A percentile compares a stretch with the other conserved stretches of the same genome.
phyloP scores from a whole-genome alignment of 1,140 invertebrate species.

The Halesus radiatus region DNA sequence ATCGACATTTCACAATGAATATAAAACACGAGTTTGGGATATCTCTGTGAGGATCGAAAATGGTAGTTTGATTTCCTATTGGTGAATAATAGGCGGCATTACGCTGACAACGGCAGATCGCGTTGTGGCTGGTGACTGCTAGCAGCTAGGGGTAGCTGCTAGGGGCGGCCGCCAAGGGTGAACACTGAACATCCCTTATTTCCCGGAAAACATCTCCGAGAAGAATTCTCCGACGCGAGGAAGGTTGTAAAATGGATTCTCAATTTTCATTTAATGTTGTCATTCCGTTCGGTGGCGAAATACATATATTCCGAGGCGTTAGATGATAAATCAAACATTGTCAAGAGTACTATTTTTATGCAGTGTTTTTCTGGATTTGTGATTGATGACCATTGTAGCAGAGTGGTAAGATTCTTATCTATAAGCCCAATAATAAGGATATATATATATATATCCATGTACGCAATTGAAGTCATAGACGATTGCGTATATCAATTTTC shows the following conservation, averaged over 20 bases:
- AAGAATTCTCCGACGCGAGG: neutral
- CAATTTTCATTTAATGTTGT: conserved; percentile 11
- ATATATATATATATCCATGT: too few species aligned
- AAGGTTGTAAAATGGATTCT: neutral
- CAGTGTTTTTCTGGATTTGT: too few species aligned
- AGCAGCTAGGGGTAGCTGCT: neutral
- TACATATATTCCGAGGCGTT: too few species aligned
- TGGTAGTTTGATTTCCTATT: neutral
- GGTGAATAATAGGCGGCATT: conserved; percentile 11
- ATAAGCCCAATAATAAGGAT: too few species aligned
- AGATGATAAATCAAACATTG: too few species aligned
- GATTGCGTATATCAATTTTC: too few species aligned
- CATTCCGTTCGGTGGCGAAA: too few species aligned
- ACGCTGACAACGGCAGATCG: conserved; percentile 12
- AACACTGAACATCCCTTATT: neutral
- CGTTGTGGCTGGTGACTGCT: neutral
- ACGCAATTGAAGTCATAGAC: too few species aligned
- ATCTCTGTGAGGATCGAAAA: neutral
- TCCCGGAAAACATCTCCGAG: neutral
- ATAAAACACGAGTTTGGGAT: conserved; percentile 15
- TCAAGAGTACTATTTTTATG: too few species aligned
- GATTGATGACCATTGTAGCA: too few species aligned
- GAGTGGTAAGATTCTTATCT: too few species aligned
- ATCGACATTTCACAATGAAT: neutral
- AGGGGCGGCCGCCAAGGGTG: conserved; percentile 9